Evolutionary conservation across 2,113 vertebrate genomes (phyloP).

Genomic region (Dunckerocampus dactyliophorus): DNA sequence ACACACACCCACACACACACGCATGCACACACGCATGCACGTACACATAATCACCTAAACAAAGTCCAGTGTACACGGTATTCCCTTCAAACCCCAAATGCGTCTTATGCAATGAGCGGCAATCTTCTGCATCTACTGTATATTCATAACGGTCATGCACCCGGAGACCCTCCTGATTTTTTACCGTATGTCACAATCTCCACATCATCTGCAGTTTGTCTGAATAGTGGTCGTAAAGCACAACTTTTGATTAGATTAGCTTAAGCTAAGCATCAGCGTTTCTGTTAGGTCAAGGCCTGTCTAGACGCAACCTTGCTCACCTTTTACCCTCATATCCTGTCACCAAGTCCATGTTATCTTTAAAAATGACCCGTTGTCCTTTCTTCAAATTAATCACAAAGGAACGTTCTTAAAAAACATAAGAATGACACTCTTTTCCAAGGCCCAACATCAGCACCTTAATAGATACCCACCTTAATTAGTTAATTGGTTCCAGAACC

Average conservation of each 20-base stretch:
- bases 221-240: neutral
- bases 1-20: slow-evolving; percentile 30
- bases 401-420: neutral
- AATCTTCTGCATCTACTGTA: slow-evolving; percentile 19
- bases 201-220: neutral
- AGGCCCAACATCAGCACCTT: no score
- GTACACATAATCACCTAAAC: slow-evolving; percentile 46
- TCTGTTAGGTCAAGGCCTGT: slow-evolving; percentile 8
- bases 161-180: slow-evolving; percentile 19
- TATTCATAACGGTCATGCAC: slow-evolving; percentile 13
- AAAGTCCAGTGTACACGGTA: slow-evolving; percentile 70
- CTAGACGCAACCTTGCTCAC: slow-evolving; percentile 2
- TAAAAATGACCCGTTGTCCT: neutral
- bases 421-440: no score
- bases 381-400: neutral
- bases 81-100: slow-evolving; percentile 38
- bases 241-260: slow-evolving; percentile 3
- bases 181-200: neutral
- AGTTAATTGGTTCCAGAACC: no score
- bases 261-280: slow-evolving; percentile 2
- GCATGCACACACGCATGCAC: slow-evolving; percentile 11
- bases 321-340: neutral
- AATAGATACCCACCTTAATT: no score
- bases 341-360: neutral
- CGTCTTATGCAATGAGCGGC: slow-evolving; percentile 43